phyloP scores from a whole-genome alignment of 2,888 invertebrate genomes.

The Limnephilus marmoratus region DNA sequence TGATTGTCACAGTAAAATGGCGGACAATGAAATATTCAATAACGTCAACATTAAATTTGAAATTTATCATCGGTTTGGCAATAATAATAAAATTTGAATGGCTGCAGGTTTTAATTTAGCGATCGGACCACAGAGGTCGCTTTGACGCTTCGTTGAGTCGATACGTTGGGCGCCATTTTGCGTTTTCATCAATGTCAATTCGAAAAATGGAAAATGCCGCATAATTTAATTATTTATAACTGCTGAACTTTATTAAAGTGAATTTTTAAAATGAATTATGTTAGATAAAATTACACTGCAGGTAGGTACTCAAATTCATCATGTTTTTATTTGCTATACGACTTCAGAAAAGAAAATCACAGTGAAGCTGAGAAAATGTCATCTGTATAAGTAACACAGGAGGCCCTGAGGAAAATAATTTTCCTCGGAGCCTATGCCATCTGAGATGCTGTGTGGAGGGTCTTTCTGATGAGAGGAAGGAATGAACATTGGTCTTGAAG shows the following conservation, averaged over 20 bases:
- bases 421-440: too few relatives aligned
- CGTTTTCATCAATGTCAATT: conserved; percentile 8
- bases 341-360: too few relatives aligned
- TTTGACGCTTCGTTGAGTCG: conserved; percentile 26
- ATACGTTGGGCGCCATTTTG: not conserved
- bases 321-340: too few relatives aligned
- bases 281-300: too few relatives aligned
- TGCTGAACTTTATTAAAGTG: not conserved
- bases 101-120: not conserved
- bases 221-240: not conserved
- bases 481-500: too few relatives aligned
- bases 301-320: too few relatives aligned
- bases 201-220: not conserved
- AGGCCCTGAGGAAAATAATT: too few relatives aligned
- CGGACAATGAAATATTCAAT: not conserved
- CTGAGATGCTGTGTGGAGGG: too few relatives aligned
- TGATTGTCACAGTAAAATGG: not conserved
- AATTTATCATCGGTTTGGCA: not conserved
- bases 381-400: too few relatives aligned
- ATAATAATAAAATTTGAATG: not conserved
- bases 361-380: too few relatives aligned
- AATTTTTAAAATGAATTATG: not conserved
- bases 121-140: not conserved
- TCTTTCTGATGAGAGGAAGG: too few relatives aligned
- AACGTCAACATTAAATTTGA: not conserved